phyloP scores from a whole-genome alignment of 2,888 invertebrate genomes.

The Amphimallon solstitiale region DNA sequence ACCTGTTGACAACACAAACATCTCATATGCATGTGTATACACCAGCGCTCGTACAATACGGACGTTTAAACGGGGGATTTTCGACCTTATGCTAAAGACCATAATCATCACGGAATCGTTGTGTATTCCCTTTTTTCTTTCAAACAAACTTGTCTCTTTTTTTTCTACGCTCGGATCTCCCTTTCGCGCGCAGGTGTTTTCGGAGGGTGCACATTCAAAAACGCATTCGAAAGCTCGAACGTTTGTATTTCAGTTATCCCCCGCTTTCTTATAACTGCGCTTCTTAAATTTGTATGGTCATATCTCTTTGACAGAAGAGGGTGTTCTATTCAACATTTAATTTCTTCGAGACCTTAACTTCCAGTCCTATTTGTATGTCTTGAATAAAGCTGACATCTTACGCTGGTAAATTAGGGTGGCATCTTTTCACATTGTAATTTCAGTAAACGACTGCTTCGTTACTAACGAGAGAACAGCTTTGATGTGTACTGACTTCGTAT shows the following conservation, averaged over 20 bases:
- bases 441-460: neutral
- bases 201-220: conserved; percentile 26
- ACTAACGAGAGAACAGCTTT: neutral
- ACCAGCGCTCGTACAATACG: neutral
- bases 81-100: conserved; percentile 10
- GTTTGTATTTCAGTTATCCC: conserved; percentile 32
- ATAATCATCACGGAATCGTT: conserved; percentile 17
- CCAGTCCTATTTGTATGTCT: neutral
- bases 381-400: conserved; percentile 32
- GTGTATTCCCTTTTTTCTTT: conserved; percentile 16
- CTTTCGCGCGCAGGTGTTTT: conserved; percentile 34
- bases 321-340: conserved; percentile 31
- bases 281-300: conserved; percentile 33
- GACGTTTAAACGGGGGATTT: conserved; percentile 8
- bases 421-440: conserved; percentile 29
- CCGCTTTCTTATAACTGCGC: conserved; percentile 27
- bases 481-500: conserved; percentile 51
- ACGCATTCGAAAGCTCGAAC: conserved; percentile 15
- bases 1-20: conserved; percentile 33
- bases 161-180: conserved; percentile 10
- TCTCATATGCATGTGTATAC: conserved; percentile 1
- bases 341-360: conserved; percentile 7
- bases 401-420: conserved; percentile 21
- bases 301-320: conserved; percentile 35
- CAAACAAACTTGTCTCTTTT: conserved; percentile 33